Percentiles rank a stretch among this genome's conserved stretches.
phyloP scores from a whole-genome alignment of 2,113 vertebrate genomes.

The Hirundichthys speculiger region DNA sequence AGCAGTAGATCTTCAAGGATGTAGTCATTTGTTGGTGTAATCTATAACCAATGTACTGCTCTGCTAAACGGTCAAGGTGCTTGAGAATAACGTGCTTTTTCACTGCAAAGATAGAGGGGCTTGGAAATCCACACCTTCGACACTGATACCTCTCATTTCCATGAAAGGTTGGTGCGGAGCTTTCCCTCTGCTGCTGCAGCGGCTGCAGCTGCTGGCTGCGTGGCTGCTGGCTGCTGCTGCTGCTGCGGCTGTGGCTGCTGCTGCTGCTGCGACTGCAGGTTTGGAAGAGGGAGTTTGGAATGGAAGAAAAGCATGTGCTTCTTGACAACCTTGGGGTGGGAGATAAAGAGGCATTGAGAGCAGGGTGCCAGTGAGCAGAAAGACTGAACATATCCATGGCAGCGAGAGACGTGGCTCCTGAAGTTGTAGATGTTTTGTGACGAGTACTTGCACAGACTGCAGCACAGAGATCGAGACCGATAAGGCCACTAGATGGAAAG shows the following conservation, averaged over 20 bases:
- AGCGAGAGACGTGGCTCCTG: conserved; percentile 73
- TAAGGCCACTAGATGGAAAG: conserved; percentile 75
- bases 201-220: too few species aligned
- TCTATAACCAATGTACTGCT: conserved; percentile 74
- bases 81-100: conserved; percentile 82
- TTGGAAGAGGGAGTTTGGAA: conserved; percentile 22
- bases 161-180: conserved; percentile 10
- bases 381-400: conserved; percentile 71
- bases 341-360: conserved; percentile 71
- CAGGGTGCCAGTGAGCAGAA: conserved; percentile 67
- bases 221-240: background rate
- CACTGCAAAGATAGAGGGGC: conserved; percentile 71
- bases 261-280: background rate
- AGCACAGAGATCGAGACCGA: conserved; percentile 75
- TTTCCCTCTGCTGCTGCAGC: conserved; percentile 18
- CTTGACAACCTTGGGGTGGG: conserved; percentile 68
- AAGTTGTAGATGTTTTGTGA: conserved; percentile 76
- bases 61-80: conserved; percentile 70
- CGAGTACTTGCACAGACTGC: conserved; percentile 77
- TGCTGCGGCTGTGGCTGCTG: background rate
- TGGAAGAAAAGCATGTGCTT: conserved; percentile 79
- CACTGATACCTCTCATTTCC: conserved; percentile 74
- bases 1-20: conserved; percentile 81
- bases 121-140: conserved; percentile 69
- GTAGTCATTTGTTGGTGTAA: conserved; percentile 35